Conservation (phyloP, 2,113 vertebrate genomes). For the Emberiza fucata region DNA sequence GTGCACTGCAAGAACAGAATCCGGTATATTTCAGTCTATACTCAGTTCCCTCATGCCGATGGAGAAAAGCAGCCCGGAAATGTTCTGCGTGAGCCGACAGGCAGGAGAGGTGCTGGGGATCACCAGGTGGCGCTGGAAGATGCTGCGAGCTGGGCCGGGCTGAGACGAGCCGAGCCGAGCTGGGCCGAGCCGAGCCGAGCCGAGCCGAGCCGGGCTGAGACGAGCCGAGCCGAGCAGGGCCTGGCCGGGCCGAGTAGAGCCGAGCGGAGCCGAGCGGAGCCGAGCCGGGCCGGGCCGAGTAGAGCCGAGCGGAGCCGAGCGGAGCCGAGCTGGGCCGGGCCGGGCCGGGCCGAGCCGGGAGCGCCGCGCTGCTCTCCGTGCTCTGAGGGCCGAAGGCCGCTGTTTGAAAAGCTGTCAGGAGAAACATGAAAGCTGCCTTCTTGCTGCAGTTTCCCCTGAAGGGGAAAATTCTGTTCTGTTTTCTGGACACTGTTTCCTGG, state of each 20-base stretch:
- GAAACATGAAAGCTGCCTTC: background rate
- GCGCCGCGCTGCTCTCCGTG: rapidly evolving
- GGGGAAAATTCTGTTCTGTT: background rate
- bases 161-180: rapidly evolving
- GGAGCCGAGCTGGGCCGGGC: rapidly evolving
- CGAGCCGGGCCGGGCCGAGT: rapidly evolving
- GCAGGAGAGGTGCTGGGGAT: background rate
- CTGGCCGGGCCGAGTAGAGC: rapidly evolving
- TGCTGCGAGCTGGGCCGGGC: background rate
- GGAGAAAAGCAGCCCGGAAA: background rate
- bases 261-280: rapidly evolving
- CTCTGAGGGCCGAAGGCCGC: background rate
- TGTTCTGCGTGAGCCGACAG: rapidly evolving
- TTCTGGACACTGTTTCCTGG: background rate
- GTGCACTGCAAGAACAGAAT: background rate
- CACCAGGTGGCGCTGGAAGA: conserved; percentile 45
- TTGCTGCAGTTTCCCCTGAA: background rate
- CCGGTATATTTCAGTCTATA: background rate
- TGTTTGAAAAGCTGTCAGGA: background rate
- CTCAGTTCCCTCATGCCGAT: background rate
- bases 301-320: no score
- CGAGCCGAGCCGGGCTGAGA: rapidly evolving
- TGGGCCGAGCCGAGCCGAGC: background rate
- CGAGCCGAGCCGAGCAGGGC: background rate
- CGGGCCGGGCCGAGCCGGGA: rapidly evolving